Conservation (phyloP, 1,140 invertebrate genomes). For the Drosophila trapezifrons region DNA sequence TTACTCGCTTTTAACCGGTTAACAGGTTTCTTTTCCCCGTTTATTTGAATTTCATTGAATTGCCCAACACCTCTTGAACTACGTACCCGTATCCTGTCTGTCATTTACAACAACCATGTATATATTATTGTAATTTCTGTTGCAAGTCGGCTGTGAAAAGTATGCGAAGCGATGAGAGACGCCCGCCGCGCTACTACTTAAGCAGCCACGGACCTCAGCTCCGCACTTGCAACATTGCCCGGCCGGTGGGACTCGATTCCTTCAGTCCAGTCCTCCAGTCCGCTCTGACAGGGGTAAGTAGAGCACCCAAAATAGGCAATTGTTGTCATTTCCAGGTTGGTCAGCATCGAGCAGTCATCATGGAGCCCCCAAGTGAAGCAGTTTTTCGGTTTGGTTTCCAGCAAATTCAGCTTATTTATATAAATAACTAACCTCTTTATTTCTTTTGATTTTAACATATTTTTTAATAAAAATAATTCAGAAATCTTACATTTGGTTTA, state of each 20-base stretch:
- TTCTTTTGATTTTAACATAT: background rate
- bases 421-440: constrained; percentile 1
- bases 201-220: constrained; percentile 53
- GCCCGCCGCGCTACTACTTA: constrained; percentile 48
- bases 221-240: constrained; percentile 24
- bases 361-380: background rate
- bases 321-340: constrained; percentile 54
- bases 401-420: too few relatives aligned
- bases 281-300: constrained; percentile 52
- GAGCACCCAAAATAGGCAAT: constrained; percentile 32
- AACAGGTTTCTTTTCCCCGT: constrained; percentile 33
- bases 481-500: background rate
- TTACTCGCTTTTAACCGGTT: constrained; percentile 16
- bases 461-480: constrained; percentile 8
- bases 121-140: constrained; percentile 79
- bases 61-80: constrained; percentile 28
- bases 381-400: background rate
- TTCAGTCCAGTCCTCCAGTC: constrained; percentile 7
- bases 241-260: constrained; percentile 11
- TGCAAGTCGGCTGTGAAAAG: constrained; percentile 77
- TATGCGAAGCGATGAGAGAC: constrained; percentile 71
- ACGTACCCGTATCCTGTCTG: constrained; percentile 9
- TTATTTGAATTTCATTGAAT: constrained; percentile 28
- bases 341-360: background rate
- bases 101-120: constrained; percentile 56